Evolutionary conservation across 2,888 invertebrate genomes (phyloP), one percentile per base, ranked within the genome.

Genomic region (Nephrotoma guestfalica): DNA sequence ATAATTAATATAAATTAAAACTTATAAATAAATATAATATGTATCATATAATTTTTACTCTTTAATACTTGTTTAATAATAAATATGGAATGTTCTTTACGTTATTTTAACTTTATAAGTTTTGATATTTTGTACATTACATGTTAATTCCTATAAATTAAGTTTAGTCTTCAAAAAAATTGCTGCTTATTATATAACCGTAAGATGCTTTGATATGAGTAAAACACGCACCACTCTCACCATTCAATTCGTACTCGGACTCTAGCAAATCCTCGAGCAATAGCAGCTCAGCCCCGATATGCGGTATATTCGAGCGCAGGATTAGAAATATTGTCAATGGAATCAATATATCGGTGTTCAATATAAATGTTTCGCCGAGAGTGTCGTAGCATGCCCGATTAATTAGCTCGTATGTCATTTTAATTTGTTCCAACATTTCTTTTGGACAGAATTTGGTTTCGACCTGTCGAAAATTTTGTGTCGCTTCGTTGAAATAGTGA

Each of bases 211-310:
- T 51, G 1, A 86, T 41, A 51, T 51, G 51, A 15, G 91, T 91
- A 86, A 90, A 91, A 88, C 91, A 91, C 88, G 91, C 91, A 15
- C 91, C 91, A 0, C 90, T 90, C 89, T 90, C 89, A 45, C 91
- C 91, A 86, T 90, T 90, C 90, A 91, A 91, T 88, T 91, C 90
- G 86, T 90, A 91, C 88, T 91, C 91, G n/a, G 90, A 89, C 7
- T 90, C 90, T 47, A 90, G 90, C 86, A 92, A 88, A 87, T 92
- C 91, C 87, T 91, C 91, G 13, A 92, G 88, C 41, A 92, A 87
- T n/a, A 91, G 91, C 87, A 92, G 87, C 88, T 92, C 91, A 4
- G 91, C 91, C 6, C 91, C 91, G 85, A 92, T 89, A 88, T 91
- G 91, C 45, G 91, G 91, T 83, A 92, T 91, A 83, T 89, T 90